phyloP scores from a whole-genome alignment of 1,140 invertebrate species.

The Liolophura sinensis region DNA sequence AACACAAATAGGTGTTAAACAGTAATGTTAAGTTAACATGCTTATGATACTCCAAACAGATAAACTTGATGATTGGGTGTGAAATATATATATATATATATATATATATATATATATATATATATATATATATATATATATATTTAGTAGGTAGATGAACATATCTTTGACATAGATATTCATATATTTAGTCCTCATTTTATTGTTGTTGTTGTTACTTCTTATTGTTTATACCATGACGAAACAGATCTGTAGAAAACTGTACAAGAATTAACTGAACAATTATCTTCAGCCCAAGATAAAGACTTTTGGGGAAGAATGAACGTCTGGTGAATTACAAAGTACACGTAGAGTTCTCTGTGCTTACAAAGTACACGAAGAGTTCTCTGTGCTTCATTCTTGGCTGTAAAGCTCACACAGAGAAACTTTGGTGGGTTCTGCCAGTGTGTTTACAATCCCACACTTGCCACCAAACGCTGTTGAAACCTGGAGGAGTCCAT shows the following conservation, averaged over 20 bases:
- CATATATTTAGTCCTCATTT: background rate
- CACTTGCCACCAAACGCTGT: too few relatives aligned
- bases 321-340: too few relatives aligned
- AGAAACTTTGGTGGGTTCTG: too few relatives aligned
- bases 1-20: background rate
- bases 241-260: background rate
- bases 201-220: background rate
- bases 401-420: too few relatives aligned
- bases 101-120: background rate
- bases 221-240: slow-evolving; percentile 1
- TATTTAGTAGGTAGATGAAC: background rate
- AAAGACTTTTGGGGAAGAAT: background rate
- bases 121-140: slow-evolving; percentile 5
- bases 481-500: too few relatives aligned
- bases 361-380: too few relatives aligned
- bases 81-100: slow-evolving; percentile 9
- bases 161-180: background rate
- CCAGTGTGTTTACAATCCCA: too few relatives aligned
- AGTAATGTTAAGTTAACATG: background rate
- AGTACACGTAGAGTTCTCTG: too few relatives aligned
- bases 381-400: too few relatives aligned
- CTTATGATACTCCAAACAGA: background rate
- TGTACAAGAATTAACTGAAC: background rate
- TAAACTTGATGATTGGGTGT: slow-evolving; percentile 6
- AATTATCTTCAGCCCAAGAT: background rate